These are phyloP conservation scores for Gasterosteus nipponicus DNA, from an alignment of 2,113 vertebrate genomes.

Conservation along the genomic window DNA sequence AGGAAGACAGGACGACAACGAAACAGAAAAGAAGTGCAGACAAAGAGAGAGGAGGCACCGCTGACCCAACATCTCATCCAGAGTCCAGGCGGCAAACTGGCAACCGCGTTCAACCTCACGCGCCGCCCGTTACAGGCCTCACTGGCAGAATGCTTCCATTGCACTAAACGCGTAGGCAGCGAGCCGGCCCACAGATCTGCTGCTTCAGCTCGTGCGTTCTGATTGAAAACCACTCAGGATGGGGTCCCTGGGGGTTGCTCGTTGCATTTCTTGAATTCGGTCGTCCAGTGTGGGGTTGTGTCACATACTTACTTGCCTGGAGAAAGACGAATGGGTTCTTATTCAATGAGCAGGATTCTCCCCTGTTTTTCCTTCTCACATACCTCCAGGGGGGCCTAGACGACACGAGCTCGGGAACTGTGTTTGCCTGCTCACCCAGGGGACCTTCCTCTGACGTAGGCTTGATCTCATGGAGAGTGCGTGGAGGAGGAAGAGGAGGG, in stretches of 20 bases:
- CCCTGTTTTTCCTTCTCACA: constrained; percentile 68
- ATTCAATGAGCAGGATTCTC: constrained; percentile 65
- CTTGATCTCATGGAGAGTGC: constrained; percentile 72
- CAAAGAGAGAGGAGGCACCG: background rate
- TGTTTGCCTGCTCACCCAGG: constrained; percentile 72
- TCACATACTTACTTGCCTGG: background rate
- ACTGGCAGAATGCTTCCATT: constrained; percentile 29
- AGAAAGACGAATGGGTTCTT: constrained; percentile 59
- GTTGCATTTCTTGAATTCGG: constrained; percentile 4
- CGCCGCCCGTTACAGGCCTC: constrained; percentile 6
- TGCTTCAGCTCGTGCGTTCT: constrained; percentile 27
- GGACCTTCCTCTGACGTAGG: constrained; percentile 72
- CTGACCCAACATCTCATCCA: constrained; percentile 14
- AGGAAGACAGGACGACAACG: constrained; percentile 9
- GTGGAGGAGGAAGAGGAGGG: constrained; percentile 62
- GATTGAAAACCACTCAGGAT: constrained; percentile 59
- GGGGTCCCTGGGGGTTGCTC: background rate
- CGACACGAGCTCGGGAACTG: constrained; percentile 74
- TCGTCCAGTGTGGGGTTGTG: constrained; percentile 2
- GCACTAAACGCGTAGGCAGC: constrained; percentile 46
- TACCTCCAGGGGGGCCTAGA: constrained; percentile 68
- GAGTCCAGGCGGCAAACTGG: constrained; percentile 27
- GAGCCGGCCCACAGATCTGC: constrained; percentile 25
- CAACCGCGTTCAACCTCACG: constrained; percentile 18
- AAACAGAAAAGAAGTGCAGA: constrained; percentile 10